Conservation (phyloP, 1,140 invertebrate species). For the Metopolophium dirhodum region DNA sequence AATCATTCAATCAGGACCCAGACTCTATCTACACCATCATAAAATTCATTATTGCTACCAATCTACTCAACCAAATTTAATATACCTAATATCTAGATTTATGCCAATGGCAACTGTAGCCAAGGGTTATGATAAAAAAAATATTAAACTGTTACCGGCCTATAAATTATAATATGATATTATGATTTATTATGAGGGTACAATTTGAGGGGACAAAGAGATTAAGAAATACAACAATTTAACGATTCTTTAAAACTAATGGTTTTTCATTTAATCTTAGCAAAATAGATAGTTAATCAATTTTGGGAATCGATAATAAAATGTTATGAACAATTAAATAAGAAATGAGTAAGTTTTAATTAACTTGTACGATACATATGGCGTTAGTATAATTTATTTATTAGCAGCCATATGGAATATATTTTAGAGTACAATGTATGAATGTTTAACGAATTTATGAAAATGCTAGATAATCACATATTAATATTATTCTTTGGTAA, state of each 20-base stretch:
- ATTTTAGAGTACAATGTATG: background rate
- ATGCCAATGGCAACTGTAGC: background rate
- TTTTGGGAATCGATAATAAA: background rate
- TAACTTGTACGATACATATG: background rate
- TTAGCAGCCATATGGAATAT: background rate
- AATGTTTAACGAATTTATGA: background rate
- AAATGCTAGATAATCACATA: background rate
- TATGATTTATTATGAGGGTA: too few relatives aligned
- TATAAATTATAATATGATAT: too few relatives aligned
- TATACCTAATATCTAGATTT: background rate
- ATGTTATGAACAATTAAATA: background rate
- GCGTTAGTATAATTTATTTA: background rate
- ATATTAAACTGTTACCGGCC: background rate
- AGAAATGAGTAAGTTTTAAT: background rate
- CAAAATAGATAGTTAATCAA: background rate
- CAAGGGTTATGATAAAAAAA: background rate
- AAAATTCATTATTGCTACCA: background rate
- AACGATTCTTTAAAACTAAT: background rate
- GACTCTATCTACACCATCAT: background rate
- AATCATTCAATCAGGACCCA: background rate
- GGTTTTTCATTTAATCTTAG: background rate
- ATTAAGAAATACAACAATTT: background rate
- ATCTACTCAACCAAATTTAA: background rate
- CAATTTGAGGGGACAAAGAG: background rate
- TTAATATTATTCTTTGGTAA: background rate